A percentile compares a stretch with the other conserved stretches of the same genome.
These are phyloP conservation scores for Octomys mimax DNA, from an alignment of 2,797 vertebrate genomes.

Conservation along the genomic window DNA sequence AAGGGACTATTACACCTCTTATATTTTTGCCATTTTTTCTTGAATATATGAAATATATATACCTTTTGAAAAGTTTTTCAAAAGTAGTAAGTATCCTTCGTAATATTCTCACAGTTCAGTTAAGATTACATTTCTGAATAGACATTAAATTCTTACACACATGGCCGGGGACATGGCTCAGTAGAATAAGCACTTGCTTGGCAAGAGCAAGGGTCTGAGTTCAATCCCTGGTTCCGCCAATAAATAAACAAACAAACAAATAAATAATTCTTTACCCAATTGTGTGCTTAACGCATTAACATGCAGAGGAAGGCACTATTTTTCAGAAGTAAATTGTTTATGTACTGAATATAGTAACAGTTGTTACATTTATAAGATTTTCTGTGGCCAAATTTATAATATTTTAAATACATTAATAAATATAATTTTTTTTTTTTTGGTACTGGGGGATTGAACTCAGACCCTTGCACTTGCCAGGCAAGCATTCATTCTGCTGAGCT, in stretches of 20 bases:
- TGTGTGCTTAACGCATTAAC: neutral
- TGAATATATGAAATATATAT: neutral
- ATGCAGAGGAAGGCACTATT: neutral
- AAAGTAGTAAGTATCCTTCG: neutral
- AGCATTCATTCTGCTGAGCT: too few species aligned
- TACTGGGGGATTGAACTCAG: too few species aligned
- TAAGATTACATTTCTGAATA: neutral
- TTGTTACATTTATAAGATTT: neutral
- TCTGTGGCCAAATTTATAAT: neutral
- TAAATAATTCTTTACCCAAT: neutral
- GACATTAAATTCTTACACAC: neutral
- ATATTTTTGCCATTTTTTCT: neutral
- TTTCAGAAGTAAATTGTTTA: neutral
- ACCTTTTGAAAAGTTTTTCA: neutral
- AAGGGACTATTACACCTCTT: neutral
- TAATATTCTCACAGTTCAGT: neutral
- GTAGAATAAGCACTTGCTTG: too few species aligned
- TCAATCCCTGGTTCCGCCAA: too few species aligned
- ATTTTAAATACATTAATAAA: neutral
- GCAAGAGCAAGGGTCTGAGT: too few species aligned
- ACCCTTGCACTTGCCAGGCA: too few species aligned
- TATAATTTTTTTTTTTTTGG: neutral
- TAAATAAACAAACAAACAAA: too few species aligned
- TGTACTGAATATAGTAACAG: neutral
- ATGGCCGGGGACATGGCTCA: too few species aligned